Percentiles rank a stretch among this genome's conserved stretches.
phyloP scores from a whole-genome alignment of 2,888 invertebrate genomes.

The Nysson spinosus region DNA sequence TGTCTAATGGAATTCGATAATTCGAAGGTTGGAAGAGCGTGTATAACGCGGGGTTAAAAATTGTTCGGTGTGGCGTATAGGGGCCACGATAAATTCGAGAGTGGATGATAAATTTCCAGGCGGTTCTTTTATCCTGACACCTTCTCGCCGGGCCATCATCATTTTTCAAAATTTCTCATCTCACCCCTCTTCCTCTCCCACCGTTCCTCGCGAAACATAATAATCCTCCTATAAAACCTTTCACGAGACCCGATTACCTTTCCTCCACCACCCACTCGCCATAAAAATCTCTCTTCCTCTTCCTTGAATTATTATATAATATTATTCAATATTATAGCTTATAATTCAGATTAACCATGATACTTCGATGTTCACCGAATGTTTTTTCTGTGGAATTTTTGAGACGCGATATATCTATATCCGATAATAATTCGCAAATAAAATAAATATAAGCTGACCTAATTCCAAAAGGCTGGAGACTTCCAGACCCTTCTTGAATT shows the following conservation, averaged over 20 bases:
- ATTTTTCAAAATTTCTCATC: conserved; percentile 33
- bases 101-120: conserved; percentile 26
- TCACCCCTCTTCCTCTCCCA: background rate
- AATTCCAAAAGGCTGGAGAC: conserved; percentile 6
- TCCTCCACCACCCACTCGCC: background rate
- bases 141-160: conserved; percentile 4
- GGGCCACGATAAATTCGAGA: conserved; percentile 12
- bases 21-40: no score
- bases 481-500: conserved; percentile 13
- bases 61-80: background rate
- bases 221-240: conserved; percentile 29
- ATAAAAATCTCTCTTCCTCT: no score
- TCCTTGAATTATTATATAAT: no score
- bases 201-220: conserved; percentile 3
- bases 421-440: no score
- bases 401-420: no score
- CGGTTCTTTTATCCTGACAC: background rate
- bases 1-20: no score
- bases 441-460: no score
- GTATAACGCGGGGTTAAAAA: background rate
- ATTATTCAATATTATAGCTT: no score
- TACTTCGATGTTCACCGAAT: no score
- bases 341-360: no score
- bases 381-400: no score
- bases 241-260: background rate